Evolutionary conservation across 2,113 vertebrate genomes (phyloP), one percentile per base, ranked within the genome.

Genomic region (Carettochelys insculpta): DNA sequence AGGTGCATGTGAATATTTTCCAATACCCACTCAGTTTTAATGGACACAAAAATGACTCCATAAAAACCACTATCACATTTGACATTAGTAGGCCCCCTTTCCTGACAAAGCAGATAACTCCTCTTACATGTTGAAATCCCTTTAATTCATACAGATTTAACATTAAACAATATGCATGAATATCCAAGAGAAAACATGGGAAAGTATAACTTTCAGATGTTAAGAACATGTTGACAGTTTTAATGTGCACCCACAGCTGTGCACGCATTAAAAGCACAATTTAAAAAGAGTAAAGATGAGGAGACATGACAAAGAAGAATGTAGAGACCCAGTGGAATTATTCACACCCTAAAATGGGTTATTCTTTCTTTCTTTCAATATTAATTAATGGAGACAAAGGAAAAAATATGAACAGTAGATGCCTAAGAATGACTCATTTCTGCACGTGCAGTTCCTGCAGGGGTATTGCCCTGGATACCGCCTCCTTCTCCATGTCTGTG

Each of bases 381-480:
- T 86, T 88, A 85, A 52, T 12, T 85, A 51, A 75, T 3, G 94
- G 93, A 53, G 92, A 51, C 22, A 89, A 65, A 77, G 51, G 43
- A 88, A 90, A 89, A 88, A 53, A 0, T 1, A 81, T n/a, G 8
- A 85, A 41, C 38, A 24, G 20, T 4, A 38, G 4, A 38, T 68
- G 29, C 85, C 12, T n/a, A 53, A 16, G 47, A 85, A 53, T 51
- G 2, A 3, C 7, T 38, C 6, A 14, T 16, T 86, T 77, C 58
- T 31, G 27, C 8, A 77, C n/a, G n/a, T n/a, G n/a, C n/a, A n/a
- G n/a, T n/a, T n/a, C n/a, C n/a, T n/a, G n/a, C n/a, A n/a, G n/a
- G n/a, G n/a, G n/a, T n/a, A n/a, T n/a, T n/a, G n/a, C n/a, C n/a
- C n/a, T n/a, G n/a, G n/a, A n/a, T n/a, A n/a, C n/a, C n/a, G n/a